phyloP scores from a whole-genome alignment of 2,113 vertebrate species.

The Rhinopithecus roxellana region DNA sequence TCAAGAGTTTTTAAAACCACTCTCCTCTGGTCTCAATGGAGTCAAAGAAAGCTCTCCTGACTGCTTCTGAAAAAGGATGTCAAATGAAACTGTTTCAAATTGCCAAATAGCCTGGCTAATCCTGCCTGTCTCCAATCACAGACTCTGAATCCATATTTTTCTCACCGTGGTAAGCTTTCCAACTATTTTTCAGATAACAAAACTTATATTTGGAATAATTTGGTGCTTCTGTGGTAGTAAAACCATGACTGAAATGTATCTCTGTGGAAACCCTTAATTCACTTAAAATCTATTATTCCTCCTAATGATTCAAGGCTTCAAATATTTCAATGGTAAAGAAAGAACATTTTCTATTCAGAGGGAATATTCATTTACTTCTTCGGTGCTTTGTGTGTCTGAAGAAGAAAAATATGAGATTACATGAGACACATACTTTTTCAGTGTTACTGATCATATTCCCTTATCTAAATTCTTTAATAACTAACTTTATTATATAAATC shows the following conservation, averaged over 20 bases:
- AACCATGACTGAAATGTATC: background rate
- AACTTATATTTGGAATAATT: background rate
- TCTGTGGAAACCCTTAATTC: background rate
- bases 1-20: constrained; percentile 2
- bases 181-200: constrained; percentile 13
- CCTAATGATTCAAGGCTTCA: background rate
- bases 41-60: background rate
- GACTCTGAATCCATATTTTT: background rate
- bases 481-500: background rate
- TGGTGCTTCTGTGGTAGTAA: background rate
- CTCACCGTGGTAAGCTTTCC: background rate
- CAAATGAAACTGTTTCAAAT: constrained; percentile 28
- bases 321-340: background rate
- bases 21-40: background rate
- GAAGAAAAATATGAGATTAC: background rate
- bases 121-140: background rate
- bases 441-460: background rate
- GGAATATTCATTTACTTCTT: background rate
- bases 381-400: background rate
- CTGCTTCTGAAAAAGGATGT: background rate
- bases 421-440: background rate
- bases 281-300: background rate
- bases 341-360: background rate
- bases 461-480: constrained; percentile 1
- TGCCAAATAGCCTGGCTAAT: constrained; percentile 6